Percentiles rank a stretch among this genome's conserved stretches.
Conservation (phyloP, 1,140 invertebrate species). For the Lutraria rhynchaena region DNA sequence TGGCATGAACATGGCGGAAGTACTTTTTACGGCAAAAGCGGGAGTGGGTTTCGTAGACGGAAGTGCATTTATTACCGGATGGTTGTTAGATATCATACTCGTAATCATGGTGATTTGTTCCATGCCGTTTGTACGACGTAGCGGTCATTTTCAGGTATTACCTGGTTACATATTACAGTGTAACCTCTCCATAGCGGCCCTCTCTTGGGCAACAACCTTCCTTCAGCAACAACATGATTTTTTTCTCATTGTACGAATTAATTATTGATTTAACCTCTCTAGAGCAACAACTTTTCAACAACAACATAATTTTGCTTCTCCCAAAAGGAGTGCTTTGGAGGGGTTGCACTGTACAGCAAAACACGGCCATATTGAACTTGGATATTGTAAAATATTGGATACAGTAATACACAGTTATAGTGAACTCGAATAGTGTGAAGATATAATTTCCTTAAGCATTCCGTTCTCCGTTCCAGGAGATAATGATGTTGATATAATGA, state of each 20-base stretch:
- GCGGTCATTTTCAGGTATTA: slow-evolving; percentile 97
- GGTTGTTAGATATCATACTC: slow-evolving; percentile 89
- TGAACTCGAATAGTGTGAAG: not conserved
- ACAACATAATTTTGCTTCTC: too few relatives aligned
- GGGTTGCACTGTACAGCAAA: not conserved
- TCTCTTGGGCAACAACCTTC: too few relatives aligned
- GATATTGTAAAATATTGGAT: too few relatives aligned
- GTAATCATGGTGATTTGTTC: slow-evolving; percentile 92
- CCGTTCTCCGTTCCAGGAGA: not conserved
- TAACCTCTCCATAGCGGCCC: too few relatives aligned
- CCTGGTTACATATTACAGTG: not conserved
- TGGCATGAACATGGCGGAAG: slow-evolving; percentile 39
- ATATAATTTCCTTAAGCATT: not conserved
- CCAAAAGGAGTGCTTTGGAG: too few relatives aligned
- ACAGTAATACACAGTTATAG: too few relatives aligned
- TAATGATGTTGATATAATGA: too few relatives aligned
- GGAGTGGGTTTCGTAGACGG: slow-evolving; percentile 58
- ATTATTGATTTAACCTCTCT: too few relatives aligned
- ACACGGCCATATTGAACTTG: not conserved
- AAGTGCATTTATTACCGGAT: slow-evolving; percentile 86
- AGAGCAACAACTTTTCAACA: too few relatives aligned
- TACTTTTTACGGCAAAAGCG: slow-evolving; percentile 64
- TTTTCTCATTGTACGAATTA: too few relatives aligned
- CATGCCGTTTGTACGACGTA: slow-evolving; percentile 91
- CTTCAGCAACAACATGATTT: too few relatives aligned